A percentile compares a stretch with the other conserved stretches of the same genome.
Evolutionary conservation across 2,113 vertebrate genomes (phyloP).

Genomic region (Callopanchax toddi): DNA sequence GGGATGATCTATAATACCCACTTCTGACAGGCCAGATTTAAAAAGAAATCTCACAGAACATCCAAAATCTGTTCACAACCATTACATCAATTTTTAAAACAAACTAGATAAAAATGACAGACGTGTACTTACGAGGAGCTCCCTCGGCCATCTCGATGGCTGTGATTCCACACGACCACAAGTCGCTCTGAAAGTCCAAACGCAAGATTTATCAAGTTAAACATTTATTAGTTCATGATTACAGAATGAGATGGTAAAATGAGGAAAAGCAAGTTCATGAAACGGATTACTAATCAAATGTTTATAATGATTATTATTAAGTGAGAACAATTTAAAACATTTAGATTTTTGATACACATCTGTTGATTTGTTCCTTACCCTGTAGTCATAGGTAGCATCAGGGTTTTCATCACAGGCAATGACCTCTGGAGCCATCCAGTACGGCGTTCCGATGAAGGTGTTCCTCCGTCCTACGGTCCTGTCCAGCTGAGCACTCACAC

Average conservation of each 20-base stretch:
- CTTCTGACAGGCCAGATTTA: no score
- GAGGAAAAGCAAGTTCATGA: no score
- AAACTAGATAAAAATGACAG: background rate
- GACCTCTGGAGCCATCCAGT: constrained; percentile 99
- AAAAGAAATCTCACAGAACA: no score
- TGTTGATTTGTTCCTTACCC: constrained; percentile 80
- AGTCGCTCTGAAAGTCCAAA: constrained; percentile 88
- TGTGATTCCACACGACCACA: constrained; percentile 98
- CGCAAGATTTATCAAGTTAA: background rate
- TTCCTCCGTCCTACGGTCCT: constrained; percentile 96
- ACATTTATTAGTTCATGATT: no score
- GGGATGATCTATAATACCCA: no score
- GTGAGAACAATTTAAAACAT: no score
- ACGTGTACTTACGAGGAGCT: constrained; percentile 92
- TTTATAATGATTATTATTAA: no score
- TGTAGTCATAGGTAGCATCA: constrained; percentile 98
- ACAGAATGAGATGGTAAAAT: no score
- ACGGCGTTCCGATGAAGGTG: constrained; percentile 97
- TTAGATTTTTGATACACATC: no score
- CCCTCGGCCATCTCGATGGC: constrained; percentile 99
- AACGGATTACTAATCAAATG: no score
- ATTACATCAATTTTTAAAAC: no score
- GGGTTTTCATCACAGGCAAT: constrained; percentile 99
- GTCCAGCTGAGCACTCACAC: constrained; percentile 97
- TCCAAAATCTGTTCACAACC: no score